Conservation (phyloP, 2,797 vertebrate genomes). For the Rallus crepitans region DNA sequence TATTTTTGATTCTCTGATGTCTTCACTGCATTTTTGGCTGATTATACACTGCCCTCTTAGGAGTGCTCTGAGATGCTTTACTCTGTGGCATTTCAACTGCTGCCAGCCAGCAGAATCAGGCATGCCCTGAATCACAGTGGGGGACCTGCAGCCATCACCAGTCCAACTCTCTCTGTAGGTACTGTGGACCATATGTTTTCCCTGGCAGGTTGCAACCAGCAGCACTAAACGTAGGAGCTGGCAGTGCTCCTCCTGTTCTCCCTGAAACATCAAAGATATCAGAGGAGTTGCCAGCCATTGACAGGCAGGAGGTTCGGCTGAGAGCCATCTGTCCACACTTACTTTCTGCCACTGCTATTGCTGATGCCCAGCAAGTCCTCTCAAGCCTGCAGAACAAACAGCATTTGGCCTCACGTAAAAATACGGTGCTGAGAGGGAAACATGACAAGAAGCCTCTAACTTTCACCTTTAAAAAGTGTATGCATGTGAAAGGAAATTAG, state of each 20-base stretch:
- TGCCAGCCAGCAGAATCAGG: background rate
- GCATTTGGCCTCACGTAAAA: background rate
- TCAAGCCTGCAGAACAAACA: background rate
- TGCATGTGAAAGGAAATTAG: background rate
- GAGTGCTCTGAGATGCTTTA: background rate
- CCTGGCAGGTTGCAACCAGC: slow-evolving; percentile 28
- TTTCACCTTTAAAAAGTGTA: background rate
- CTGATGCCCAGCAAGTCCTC: background rate
- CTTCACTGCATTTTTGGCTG: background rate
- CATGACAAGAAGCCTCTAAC: background rate
- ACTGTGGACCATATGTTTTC: slow-evolving; percentile 23
- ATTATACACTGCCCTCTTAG: background rate
- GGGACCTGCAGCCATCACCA: background rate
- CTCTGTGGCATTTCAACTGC: background rate
- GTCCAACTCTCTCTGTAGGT: background rate
- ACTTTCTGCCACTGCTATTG: background rate
- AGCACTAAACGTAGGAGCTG: background rate
- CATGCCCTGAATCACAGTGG: background rate
- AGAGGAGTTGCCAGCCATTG: slow-evolving; percentile 42
- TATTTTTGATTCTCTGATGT: background rate
- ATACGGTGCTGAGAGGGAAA: background rate
- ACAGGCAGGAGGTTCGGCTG: slow-evolving; percentile 16
- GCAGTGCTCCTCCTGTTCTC: background rate
- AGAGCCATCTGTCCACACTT: slow-evolving; percentile 46
- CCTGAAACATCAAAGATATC: background rate